Evolutionary conservation across 2,797 vertebrate genomes (phyloP), one percentile per base, ranked within the genome.

Genomic region (Schizopygopsis pylzovi): DNA sequence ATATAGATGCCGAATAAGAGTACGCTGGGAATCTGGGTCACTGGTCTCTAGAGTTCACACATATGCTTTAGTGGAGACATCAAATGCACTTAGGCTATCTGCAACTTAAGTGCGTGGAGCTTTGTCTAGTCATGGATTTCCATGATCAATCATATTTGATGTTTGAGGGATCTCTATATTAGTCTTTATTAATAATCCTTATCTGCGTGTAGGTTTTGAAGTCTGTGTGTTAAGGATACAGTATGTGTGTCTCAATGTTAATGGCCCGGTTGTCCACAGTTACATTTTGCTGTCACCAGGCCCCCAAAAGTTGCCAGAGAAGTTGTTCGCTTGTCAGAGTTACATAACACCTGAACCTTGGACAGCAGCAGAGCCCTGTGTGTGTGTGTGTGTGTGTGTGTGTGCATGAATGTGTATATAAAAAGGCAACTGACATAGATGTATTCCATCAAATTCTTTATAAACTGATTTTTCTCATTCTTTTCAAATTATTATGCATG

Each of bases 21-120:
- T 75, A 63, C 59, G 78, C n/a, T 59, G 81, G 86, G 76, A 91
- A 93, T 91, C 81, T 93, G 89, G 92, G 90, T 93, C 91, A 91
- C 76, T 65, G 47, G 13, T 89, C 90, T 83, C 81, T 87, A 37
- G 86, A 82, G 79, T 86, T 83, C 87, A 85, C 84, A 71, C 71
- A 80, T 72, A 79, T 63, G 67, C 70, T 63, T 75, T 75, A 59
- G 72, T 41, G 71, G 52, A 86, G 84, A 79, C 47, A 73, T 56
- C 83, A 70, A 15, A 81, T 59, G 39, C 33, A 54, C 47, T 77
- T 28, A 41, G 70, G 49, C 37, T 67, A 85, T 59, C 45, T 49
- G 25, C 15, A 11, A 33, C 28, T 2, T 33, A 33, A 81, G 63
- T 82, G 72, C 72, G 77, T 87, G 65, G 56, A 54, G 20, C 49